These are phyloP conservation scores for Macrotis lagotis DNA, from an alignment of 2,113 vertebrate genomes.

Conservation along the genomic window DNA sequence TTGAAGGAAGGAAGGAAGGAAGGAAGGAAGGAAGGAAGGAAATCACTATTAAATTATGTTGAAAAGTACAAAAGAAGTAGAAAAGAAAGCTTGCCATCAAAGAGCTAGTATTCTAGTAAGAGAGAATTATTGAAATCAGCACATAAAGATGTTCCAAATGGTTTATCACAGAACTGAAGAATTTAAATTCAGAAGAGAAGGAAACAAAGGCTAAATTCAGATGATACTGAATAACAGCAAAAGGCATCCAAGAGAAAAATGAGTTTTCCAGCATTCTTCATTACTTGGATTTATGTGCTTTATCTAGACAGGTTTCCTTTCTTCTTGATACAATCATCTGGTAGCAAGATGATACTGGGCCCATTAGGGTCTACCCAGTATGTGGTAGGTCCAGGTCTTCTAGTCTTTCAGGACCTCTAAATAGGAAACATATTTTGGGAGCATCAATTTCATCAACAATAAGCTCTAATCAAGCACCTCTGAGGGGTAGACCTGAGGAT, in stretches of 20 bases:
- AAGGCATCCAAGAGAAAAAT: constrained; percentile 26
- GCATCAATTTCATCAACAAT: background rate
- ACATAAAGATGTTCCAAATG: constrained; percentile 3
- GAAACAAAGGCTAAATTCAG: background rate
- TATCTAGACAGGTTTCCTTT: background rate
- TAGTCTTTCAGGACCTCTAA: background rate
- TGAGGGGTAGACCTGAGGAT: background rate
- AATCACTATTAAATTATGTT: background rate
- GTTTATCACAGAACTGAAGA: constrained; percentile 25
- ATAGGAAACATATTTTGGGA: background rate
- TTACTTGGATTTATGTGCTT: background rate
- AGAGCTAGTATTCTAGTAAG: constrained; percentile 9
- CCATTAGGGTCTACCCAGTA: background rate
- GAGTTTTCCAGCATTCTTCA: constrained; percentile 14
- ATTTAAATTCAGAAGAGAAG: constrained; percentile 6
- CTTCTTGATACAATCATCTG: background rate
- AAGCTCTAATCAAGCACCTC: background rate
- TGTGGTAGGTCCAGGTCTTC: background rate
- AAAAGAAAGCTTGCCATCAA: background rate
- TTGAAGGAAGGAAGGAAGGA: background rate
- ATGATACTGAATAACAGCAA: background rate
- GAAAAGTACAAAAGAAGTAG: constrained; percentile 8
- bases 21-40: background rate
- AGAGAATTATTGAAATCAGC: constrained; percentile 29
- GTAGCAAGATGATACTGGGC: background rate